Evolutionary conservation across 1,140 invertebrate species (phyloP).

Genomic region (Papilio polytes): DNA sequence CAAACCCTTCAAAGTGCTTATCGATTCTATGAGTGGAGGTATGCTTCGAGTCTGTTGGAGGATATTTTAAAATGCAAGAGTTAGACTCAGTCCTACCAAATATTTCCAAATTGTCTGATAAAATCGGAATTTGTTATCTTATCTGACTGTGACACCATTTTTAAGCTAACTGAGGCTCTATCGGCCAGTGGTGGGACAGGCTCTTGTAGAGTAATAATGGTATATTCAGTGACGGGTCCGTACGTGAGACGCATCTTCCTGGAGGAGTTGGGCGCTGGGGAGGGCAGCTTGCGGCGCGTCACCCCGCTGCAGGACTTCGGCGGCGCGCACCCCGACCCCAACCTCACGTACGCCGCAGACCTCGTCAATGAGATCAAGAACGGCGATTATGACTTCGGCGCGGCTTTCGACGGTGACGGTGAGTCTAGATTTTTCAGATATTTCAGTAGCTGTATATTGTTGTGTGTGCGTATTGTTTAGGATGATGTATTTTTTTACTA

Average conservation of each 20-base stretch:
- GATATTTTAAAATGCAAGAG: background rate
- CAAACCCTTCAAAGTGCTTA: constrained; percentile 92
- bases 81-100: too few relatives aligned
- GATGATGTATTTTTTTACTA: too few relatives aligned
- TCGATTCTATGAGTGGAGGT: constrained; percentile 98
- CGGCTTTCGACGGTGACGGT: constrained; percentile 99
- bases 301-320: constrained; percentile 97
- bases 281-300: constrained; percentile 88
- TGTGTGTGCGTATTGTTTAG: background rate
- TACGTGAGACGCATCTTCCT: constrained; percentile 96
- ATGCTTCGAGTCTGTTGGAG: background rate
- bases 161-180: too few relatives aligned
- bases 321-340: constrained; percentile 98
- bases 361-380: constrained; percentile 91
- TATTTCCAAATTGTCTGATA: too few relatives aligned
- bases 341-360: constrained; percentile 97
- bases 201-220: background rate
- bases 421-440: constrained; percentile 13
- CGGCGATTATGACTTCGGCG: constrained; percentile 96
- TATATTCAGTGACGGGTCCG: constrained; percentile 95
- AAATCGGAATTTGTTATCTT: too few relatives aligned
- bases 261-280: constrained; percentile 91
- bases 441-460: background rate
- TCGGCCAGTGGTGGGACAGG: too few relatives aligned
- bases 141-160: too few relatives aligned